phyloP scores from a whole-genome alignment of 1,140 invertebrate species.

The Condylostylus longicornis region DNA sequence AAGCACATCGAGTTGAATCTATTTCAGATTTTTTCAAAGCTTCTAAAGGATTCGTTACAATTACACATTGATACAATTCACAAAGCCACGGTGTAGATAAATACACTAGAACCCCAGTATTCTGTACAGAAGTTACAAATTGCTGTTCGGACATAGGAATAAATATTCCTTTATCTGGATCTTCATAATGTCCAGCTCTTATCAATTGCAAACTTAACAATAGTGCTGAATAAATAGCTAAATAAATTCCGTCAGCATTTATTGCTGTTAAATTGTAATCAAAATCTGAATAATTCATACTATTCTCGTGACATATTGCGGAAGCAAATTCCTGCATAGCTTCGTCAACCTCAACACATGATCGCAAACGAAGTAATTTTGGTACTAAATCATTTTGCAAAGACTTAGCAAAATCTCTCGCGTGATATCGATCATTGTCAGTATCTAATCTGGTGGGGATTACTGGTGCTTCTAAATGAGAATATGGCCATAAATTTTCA shows the following conservation, averaged over 20 bases:
- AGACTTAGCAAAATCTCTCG: constrained; percentile 24
- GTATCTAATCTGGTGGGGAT: constrained; percentile 26
- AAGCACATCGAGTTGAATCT: constrained; percentile 21
- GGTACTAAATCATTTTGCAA: constrained; percentile 46
- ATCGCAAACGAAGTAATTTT: constrained; percentile 40
- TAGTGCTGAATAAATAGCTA: constrained; percentile 73
- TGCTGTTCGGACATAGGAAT: constrained; percentile 54
- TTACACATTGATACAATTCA: constrained; percentile 74
- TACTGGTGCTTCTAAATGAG: constrained; percentile 26
- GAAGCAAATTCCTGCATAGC: constrained; percentile 82
- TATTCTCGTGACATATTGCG: constrained; percentile 73
- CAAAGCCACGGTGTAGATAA: constrained; percentile 81
- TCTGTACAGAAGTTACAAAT: constrained; percentile 81
- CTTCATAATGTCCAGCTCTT: constrained; percentile 57
- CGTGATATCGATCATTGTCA: constrained; percentile 30
- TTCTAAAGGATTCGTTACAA: constrained; percentile 59
- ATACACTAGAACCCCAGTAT: constrained; percentile 79
- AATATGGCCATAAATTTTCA: constrained; percentile 30
- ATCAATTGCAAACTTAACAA: constrained; percentile 69
- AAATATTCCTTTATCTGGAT: constrained; percentile 35
- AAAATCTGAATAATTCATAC: constrained; percentile 31
- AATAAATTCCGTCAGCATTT: constrained; percentile 88
- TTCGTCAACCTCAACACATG: constrained; percentile 56
- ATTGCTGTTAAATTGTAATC: constrained; percentile 60
- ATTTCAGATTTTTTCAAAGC: constrained; percentile 19